Evolutionary conservation across 2,797 vertebrate species (phyloP), one percentile per base, ranked within the genome.

Genomic region (Sarcoramphus papa): DNA sequence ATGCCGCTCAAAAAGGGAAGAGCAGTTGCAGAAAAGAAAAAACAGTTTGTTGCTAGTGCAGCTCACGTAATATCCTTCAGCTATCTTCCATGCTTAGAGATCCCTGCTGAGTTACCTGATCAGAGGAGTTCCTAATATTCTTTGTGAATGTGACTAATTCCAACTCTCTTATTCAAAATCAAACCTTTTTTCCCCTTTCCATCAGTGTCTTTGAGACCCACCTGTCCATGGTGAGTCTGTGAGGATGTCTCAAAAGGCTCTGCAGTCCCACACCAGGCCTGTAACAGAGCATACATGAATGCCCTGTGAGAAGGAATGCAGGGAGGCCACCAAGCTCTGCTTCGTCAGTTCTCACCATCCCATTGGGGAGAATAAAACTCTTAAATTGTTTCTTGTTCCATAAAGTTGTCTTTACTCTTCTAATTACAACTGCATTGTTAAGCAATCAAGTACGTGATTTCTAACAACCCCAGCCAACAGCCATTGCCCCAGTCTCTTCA

Each of bases 361-460:
- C 86, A 67, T 0, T 67, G 70, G 59, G 83, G 56, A 89, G 54
- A 93, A 96, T 82, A 89, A 96, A 96, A 89, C 54, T 50, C 37
- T 48, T 65, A 85, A 63, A 30, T 85, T 92, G 45, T 91, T 91
- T 96, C 64, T 91, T 88, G 35, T 94, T 94, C 88, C 79, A 93
- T 93, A 93, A 89, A 96, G 50, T 92, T 96, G 76, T 91, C 93
- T 94, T 96, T 97, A 89, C 86, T 92, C 83, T 93, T 87, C 65
- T 94, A 93, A 95, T 96, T 96, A 87, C 50, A 76, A 30, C 50
- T 93, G 47, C 74, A 93, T 79, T 95, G 94, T 96, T 96, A 88
- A 91, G 88, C 88, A 96, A 96, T 94, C 80, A 81, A 93, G 83
- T 85, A 84, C 4, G 19, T 84, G 95, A 93, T 89, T 93, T 69